phyloP scores from a whole-genome alignment of 2,797 vertebrate species.

The Acanthopagrus latus region DNA sequence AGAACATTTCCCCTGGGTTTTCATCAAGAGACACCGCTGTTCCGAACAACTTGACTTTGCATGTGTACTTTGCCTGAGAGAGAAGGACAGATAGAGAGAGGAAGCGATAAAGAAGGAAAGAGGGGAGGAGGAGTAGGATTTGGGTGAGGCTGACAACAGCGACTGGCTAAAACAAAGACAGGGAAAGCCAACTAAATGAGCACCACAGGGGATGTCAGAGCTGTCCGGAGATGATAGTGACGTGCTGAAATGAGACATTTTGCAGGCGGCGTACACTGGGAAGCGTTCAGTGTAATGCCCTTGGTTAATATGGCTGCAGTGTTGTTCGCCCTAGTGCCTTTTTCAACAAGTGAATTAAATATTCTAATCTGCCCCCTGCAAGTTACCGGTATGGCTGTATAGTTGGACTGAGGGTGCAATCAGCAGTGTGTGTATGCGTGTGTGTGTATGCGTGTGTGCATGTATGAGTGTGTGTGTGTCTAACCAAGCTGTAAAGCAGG shows the following conservation, averaged over 20 bases:
- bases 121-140: no score
- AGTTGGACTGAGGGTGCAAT: constrained; percentile 37
- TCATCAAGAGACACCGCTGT: constrained; percentile 64
- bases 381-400: constrained; percentile 61
- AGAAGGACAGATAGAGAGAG: constrained; percentile 19
- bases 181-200: constrained; percentile 55
- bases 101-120: constrained; percentile 11
- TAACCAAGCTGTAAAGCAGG: constrained; percentile 52
- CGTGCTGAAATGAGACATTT: constrained; percentile 55
- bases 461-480: constrained; percentile 34
- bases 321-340: constrained; percentile 46
- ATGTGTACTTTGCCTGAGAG: constrained; percentile 53
- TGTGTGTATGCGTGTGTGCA: constrained; percentile 24
- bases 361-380: constrained; percentile 70
- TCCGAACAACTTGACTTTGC: constrained; percentile 66
- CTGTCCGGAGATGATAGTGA: constrained; percentile 37
- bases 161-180: constrained; percentile 62
- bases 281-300: constrained; percentile 29
- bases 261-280: constrained; percentile 23
- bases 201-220: constrained; percentile 46
- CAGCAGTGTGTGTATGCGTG: constrained; percentile 21
- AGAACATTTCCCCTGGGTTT: constrained; percentile 67
- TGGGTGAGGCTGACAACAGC: constrained; percentile 20
- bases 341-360: constrained; percentile 75
- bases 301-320: constrained; percentile 50